Evolutionary conservation across 2,113 vertebrate genomes (phyloP).

Genomic region (Cinclus cinclus): DNA sequence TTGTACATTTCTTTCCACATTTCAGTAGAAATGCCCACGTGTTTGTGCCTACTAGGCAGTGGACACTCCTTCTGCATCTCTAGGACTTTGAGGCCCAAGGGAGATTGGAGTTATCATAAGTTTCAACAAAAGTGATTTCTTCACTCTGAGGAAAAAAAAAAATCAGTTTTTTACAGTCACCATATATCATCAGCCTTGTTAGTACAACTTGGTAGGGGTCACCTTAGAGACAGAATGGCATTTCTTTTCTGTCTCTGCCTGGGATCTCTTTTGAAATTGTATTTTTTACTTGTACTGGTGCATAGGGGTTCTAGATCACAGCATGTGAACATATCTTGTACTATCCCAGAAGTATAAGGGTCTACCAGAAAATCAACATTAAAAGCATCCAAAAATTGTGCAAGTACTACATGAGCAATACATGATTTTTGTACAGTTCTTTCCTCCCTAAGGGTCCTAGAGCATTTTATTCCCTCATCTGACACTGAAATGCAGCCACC

Average conservation of each 20-base stretch:
- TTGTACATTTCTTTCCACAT: neutral
- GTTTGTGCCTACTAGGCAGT: neutral
- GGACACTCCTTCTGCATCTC: neutral
- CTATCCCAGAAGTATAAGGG: neutral
- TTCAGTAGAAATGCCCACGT: neutral
- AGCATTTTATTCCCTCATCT: constrained; percentile 11
- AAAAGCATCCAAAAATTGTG: neutral
- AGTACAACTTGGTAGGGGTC: neutral
- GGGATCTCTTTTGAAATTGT: neutral
- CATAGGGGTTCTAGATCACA: neutral
- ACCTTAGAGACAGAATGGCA: neutral
- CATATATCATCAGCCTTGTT: neutral
- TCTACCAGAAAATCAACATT: neutral
- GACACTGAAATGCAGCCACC: constrained; percentile 18
- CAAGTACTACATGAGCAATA: neutral
- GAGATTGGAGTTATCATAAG: neutral
- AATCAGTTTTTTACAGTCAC: neutral
- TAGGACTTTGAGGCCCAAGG: neutral
- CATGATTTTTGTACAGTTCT: neutral
- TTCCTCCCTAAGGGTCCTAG: neutral
- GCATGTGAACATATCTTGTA: neutral
- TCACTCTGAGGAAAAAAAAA: neutral
- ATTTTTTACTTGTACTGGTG: neutral
- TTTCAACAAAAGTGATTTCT: neutral
- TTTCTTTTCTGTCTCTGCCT: neutral